Evolutionary conservation across 53 echinoderm and acorn worm species (phyloP).

Genomic region (Apostichopus leukothele): DNA sequence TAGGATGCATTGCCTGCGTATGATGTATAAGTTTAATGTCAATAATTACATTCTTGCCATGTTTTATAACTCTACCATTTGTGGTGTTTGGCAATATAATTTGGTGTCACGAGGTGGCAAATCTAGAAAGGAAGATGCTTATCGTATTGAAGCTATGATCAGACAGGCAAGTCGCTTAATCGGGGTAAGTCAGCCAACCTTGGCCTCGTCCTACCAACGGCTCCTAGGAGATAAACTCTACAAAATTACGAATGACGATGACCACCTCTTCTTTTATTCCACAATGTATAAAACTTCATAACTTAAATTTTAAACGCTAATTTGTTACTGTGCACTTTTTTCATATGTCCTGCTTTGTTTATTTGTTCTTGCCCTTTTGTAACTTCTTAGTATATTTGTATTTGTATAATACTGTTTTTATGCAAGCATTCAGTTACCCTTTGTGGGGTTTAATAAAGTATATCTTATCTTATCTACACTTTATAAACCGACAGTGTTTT

Average conservation of each 20-base stretch:
- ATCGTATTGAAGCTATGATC: not conserved
- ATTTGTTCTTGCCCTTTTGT: no score
- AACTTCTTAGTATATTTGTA: no score
- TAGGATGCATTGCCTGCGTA: constrained; percentile 7
- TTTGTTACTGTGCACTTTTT: no score
- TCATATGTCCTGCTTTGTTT: no score
- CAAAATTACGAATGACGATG: not conserved
- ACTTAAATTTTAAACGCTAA: constrained; percentile 1
- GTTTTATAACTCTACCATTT: constrained; percentile 10
- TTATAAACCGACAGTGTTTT: no score
- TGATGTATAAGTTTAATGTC: not conserved
- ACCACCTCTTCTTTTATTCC: not conserved
- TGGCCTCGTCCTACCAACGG: not conserved
- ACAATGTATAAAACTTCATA: constrained; percentile 10
- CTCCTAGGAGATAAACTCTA: not conserved
- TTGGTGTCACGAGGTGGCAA: not conserved
- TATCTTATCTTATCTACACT: no score
- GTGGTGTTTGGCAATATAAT: not conserved
- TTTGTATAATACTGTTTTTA: no score
- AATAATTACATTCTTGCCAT: not conserved
- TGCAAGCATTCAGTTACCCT: no score
- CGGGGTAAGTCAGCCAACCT: not conserved
- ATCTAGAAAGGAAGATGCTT: not conserved
- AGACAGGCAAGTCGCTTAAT: not conserved
- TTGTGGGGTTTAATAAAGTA: no score